phyloP scores from a whole-genome alignment of 2,888 invertebrate genomes.

The Perizoma affinitatum region DNA sequence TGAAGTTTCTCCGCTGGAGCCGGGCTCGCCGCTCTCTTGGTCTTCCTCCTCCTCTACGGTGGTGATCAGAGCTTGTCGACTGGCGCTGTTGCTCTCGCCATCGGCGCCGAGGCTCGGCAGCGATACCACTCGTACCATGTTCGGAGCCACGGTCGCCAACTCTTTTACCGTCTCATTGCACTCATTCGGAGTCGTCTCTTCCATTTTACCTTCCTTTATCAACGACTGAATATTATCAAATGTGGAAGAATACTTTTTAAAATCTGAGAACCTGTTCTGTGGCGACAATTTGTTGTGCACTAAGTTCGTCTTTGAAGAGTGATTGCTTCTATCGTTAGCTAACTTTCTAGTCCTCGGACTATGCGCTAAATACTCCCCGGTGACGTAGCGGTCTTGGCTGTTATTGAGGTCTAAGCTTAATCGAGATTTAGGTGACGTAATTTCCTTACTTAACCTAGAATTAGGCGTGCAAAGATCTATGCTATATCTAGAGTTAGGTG shows the following conservation, averaged over 20 bases:
- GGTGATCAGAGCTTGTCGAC: slow-evolving; percentile 86
- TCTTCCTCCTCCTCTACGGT: slow-evolving; percentile 90
- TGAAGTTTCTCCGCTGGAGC: slow-evolving; percentile 85
- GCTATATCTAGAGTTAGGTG: slow-evolving; percentile 87
- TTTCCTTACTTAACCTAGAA: slow-evolving; percentile 83
- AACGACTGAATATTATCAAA: slow-evolving; percentile 91
- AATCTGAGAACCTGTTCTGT: slow-evolving; percentile 84
- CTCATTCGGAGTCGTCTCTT: slow-evolving; percentile 77
- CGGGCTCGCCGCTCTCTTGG: slow-evolving; percentile 85
- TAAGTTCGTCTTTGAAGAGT: slow-evolving; percentile 57
- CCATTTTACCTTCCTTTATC: slow-evolving; percentile 88
- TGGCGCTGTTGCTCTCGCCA: slow-evolving; percentile 76
- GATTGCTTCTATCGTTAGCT: slow-evolving; percentile 60
- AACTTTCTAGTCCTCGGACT: slow-evolving; percentile 79
- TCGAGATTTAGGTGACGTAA: slow-evolving; percentile 85
- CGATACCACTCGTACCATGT: slow-evolving; percentile 87
- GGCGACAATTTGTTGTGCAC: slow-evolving; percentile 79
- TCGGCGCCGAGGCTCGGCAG: slow-evolving; percentile 86
- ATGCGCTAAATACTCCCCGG: slow-evolving; percentile 75
- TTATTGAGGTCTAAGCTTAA: slow-evolving; percentile 86
- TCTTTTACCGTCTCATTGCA: slow-evolving; percentile 85
- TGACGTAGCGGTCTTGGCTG: slow-evolving; percentile 73
- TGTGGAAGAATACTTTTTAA: slow-evolving; percentile 89
- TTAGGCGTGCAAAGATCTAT: slow-evolving; percentile 87
- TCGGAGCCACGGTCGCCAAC: slow-evolving; percentile 85